Evolutionary conservation across 2,113 vertebrate species (phyloP), one percentile per base, ranked within the genome.

Genomic region (Delphinapterus leucas): DNA sequence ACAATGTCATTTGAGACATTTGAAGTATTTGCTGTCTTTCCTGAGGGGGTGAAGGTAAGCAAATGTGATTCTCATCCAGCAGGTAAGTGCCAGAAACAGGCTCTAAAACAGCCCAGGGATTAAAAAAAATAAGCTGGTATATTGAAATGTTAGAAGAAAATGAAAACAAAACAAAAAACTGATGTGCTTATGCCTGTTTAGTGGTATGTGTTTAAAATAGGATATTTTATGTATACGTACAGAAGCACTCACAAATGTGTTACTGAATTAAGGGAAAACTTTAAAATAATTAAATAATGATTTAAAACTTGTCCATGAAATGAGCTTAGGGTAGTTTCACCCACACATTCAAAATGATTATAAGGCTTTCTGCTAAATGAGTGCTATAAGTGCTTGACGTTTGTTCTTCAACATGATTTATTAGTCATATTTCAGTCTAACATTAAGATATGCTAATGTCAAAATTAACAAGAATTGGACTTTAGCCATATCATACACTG

Each of bases 21-120:
- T 79, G 44, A 21, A 88, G 76, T 83, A 93, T 95, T 95, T 96
- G 90, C 76, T 96, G 9, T 92, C 65, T 97, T 96, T 96, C 95
- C 93, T 93, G 55, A 77, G 83, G 87, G 71, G n/a, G 81, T 95
- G 55, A 86, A 68, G 60, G 76, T 90, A 95, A 96, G 63, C 23
- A 93, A 97, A 93, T 93, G 61, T 73, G 74, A 97, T 76, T 92
- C 71, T 90, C 74, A 94, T 65, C 15, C 5, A 26, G 26, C 7
- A 95, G 70, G 73, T 92, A 96, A 97, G 70, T 93, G 58, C 58
- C 77, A 82, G 80, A 92, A 94, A 86, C 9, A 90, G 38, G 8
- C 17, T 47, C 18, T 89, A 87, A 92, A 95, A 95, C 7, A 77
- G 60, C 18, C 60, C 17, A 38, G 31, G 26, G 65, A 83, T 65